Evolutionary conservation across 2,797 vertebrate species (phyloP).

Genomic region (Halcyon badia): DNA sequence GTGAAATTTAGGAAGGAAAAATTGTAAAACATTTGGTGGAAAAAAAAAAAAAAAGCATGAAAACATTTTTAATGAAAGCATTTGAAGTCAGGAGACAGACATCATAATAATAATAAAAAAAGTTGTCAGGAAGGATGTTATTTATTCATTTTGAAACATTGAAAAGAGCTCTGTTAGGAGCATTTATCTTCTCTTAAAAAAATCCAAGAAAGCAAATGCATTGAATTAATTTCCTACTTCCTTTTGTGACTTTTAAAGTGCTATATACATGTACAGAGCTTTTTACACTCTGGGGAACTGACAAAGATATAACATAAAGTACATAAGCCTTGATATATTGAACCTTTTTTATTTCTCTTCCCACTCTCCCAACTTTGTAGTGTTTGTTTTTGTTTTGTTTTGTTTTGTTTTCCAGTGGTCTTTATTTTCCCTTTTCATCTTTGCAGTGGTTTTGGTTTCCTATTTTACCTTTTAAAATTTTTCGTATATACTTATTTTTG

Average conservation of each 20-base stretch:
- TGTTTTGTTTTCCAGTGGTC: neutral
- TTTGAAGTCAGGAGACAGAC: slow-evolving; percentile 71
- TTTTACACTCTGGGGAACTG: slow-evolving; percentile 50
- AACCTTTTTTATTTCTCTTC: neutral
- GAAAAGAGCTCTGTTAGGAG: slow-evolving; percentile 57
- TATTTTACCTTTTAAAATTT: neutral
- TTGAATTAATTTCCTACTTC: slow-evolving; percentile 69
- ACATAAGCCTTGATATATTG: neutral
- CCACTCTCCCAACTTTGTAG: neutral
- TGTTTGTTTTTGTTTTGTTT: too few species aligned
- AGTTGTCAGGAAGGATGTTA: slow-evolving; percentile 56
- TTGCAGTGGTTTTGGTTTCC: neutral
- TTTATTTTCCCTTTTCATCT: neutral
- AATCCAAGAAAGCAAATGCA: slow-evolving; percentile 27
- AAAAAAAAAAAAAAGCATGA: slow-evolving; percentile 71
- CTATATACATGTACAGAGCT: slow-evolving; percentile 22
- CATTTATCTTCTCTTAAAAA: slow-evolving; percentile 49
- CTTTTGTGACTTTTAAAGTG: slow-evolving; percentile 71
- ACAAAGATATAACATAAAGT: slow-evolving; percentile 37
- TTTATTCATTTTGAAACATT: slow-evolving; percentile 76
- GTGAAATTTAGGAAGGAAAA: slow-evolving; percentile 74
- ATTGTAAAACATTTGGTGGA: slow-evolving; percentile 70
- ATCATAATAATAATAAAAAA: slow-evolving; percentile 60
- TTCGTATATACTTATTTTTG: neutral
- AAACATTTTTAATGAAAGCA: slow-evolving; percentile 72